Percentiles rank a stretch among this genome's conserved stretches.
These are phyloP conservation scores for Forbesichthys papilliferus DNA, from an alignment of 2,113 vertebrate genomes.

Conservation along the genomic window DNA sequence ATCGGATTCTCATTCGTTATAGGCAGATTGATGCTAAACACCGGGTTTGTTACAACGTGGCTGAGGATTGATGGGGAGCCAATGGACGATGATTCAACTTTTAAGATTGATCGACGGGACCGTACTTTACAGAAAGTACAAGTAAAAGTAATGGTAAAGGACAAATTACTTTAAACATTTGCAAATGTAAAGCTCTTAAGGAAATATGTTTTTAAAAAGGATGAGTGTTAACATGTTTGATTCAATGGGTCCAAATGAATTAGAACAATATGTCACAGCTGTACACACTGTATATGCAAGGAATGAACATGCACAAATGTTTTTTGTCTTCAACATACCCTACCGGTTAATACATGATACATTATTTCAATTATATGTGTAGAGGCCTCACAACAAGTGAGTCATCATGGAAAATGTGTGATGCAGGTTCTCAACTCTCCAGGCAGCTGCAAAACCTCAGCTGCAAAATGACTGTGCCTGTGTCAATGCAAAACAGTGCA, in stretches of 20 bases:
- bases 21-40: conserved; percentile 49
- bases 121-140: conserved; percentile 28
- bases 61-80: conserved; percentile 33
- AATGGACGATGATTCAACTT: conserved; percentile 31
- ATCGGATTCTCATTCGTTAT: conserved; percentile 72
- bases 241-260: too few relatives aligned
- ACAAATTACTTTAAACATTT: conserved; percentile 33
- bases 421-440: not conserved
- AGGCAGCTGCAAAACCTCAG: conserved; percentile 9
- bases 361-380: conserved; percentile 1
- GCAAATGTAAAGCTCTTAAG: conserved; percentile 11
- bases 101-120: conserved; percentile 34
- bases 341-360: too few relatives aligned
- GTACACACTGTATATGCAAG: too few relatives aligned
- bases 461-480: conserved; percentile 39
- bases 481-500: conserved; percentile 61
- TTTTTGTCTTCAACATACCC: too few relatives aligned
- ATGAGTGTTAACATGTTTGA: too few relatives aligned
- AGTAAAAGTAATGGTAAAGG: conserved; percentile 51
- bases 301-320: too few relatives aligned
- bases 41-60: conserved; percentile 32
- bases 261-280: too few relatives aligned
- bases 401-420: not conserved
- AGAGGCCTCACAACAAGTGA: not conserved
- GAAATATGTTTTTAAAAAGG: too few relatives aligned